Conservation (phyloP, 2,113 vertebrate genomes). For the Dunckerocampus dactyliophorus region DNA sequence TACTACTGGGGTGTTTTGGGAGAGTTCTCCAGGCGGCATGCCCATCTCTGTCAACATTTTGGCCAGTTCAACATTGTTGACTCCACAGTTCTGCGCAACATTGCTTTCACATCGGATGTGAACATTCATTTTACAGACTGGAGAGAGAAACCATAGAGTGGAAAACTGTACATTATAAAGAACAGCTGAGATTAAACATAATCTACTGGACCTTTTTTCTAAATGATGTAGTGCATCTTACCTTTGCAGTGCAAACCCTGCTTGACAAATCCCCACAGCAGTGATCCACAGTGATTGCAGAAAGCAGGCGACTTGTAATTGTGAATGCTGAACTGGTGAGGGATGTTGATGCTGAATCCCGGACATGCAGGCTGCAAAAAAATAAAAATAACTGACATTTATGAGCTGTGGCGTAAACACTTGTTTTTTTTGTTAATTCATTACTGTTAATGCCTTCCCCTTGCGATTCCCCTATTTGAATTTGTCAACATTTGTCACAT, state of each 20-base stretch:
- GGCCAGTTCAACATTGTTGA: constrained; percentile 89
- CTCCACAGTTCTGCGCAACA: constrained; percentile 91
- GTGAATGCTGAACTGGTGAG: constrained; percentile 90
- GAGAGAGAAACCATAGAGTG: constrained; percentile 16
- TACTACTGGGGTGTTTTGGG: constrained; percentile 71
- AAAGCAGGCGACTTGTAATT: constrained; percentile 96
- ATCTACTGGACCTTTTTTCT: background rate
- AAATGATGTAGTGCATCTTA: constrained; percentile 59
- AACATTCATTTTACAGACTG: constrained; percentile 97
- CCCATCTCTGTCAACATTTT: constrained; percentile 93
- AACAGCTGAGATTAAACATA: background rate
- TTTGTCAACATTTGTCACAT: too few relatives aligned
- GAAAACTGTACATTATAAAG: background rate
- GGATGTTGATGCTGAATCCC: constrained; percentile 95
- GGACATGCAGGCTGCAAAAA: constrained; percentile 76
- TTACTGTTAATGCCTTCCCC: background rate
- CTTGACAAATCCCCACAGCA: constrained; percentile 90
- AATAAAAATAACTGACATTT: background rate
- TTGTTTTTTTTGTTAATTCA: background rate
- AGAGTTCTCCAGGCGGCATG: constrained; percentile 83
- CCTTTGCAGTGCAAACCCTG: constrained; percentile 98
- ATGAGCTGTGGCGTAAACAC: background rate
- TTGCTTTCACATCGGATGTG: constrained; percentile 93
- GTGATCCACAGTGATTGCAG: constrained; percentile 95
- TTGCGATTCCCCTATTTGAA: too few relatives aligned